phyloP scores from a whole-genome alignment of 2,113 vertebrate genomes.

The Xiphophorus maculatus region DNA sequence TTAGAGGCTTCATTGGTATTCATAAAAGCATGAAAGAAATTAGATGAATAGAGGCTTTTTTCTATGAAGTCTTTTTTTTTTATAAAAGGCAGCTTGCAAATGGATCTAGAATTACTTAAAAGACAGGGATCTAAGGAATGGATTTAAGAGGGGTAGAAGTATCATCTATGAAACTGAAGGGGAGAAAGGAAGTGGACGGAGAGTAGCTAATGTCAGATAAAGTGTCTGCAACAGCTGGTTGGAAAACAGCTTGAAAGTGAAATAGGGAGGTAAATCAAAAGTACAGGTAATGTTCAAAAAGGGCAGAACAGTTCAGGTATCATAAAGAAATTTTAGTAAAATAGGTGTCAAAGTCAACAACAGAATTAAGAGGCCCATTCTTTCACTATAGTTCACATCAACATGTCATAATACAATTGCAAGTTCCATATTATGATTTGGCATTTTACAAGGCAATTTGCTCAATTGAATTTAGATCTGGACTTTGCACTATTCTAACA shows the following conservation, averaged over 20 bases:
- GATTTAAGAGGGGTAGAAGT: background rate
- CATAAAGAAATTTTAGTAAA: background rate
- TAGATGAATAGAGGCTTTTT: slow-evolving; percentile 1
- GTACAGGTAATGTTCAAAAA: background rate
- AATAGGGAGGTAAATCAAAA: background rate
- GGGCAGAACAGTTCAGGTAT: background rate
- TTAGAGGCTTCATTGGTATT: slow-evolving; percentile 14
- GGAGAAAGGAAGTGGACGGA: background rate
- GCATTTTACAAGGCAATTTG: background rate
- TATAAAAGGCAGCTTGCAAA: background rate
- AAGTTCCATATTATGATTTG: background rate
- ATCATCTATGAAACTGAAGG: background rate
- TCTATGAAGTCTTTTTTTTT: background rate
- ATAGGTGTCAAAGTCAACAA: background rate
- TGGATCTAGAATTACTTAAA: background rate
- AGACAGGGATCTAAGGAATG: background rate
- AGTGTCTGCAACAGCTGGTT: background rate
- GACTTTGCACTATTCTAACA: background rate
- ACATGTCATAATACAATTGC: background rate
- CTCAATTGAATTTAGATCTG: background rate
- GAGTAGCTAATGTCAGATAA: background rate
- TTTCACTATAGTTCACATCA: background rate
- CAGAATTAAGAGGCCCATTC: too few species aligned
- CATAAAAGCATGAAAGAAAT: background rate
- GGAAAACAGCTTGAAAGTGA: background rate